These are phyloP conservation scores for Rachycentron canadum DNA, from an alignment of 2,797 vertebrate species.

Conservation along the genomic window DNA sequence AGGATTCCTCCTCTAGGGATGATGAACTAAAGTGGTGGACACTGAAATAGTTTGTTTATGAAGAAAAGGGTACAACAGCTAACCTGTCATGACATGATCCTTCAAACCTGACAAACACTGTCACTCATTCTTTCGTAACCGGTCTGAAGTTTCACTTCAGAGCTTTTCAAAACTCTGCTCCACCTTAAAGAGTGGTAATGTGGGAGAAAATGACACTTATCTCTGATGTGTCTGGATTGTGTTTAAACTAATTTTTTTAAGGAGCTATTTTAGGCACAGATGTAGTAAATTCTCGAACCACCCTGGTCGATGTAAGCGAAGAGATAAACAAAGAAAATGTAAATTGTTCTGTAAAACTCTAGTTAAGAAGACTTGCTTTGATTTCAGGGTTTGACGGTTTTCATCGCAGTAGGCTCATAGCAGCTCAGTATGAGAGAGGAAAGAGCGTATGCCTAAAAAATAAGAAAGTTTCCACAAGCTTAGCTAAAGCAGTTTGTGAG, in stretches of 20 bases:
- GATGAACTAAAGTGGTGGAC: not conserved
- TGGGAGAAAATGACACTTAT: slow-evolving; percentile 27
- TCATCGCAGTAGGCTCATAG: slow-evolving; percentile 18
- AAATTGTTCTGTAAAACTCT: slow-evolving; percentile 45
- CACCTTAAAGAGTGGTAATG: not conserved
- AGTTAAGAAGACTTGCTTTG: slow-evolving; percentile 50
- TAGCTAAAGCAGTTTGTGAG: slow-evolving; percentile 7
- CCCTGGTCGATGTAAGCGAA: slow-evolving; percentile 41
- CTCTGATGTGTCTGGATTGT: slow-evolving; percentile 18
- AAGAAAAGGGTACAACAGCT: not conserved
- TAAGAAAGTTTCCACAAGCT: slow-evolving; percentile 33
- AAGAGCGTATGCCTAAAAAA: not conserved
- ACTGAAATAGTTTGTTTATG: not conserved
- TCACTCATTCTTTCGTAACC: not conserved
- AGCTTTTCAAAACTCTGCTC: slow-evolving; percentile 12
- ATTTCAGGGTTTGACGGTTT: slow-evolving; percentile 51
- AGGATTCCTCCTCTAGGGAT: not conserved
- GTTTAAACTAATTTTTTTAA: slow-evolving; percentile 21
- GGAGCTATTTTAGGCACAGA: slow-evolving; percentile 57
- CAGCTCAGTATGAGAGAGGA: slow-evolving; percentile 15
- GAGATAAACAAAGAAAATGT: slow-evolving; percentile 56
- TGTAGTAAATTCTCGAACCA: slow-evolving; percentile 58
- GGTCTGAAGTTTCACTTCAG: not conserved
- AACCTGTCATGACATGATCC: not conserved
- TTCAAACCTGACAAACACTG: slow-evolving; percentile 3